Base-by-base conservation (phyloP, 2,113 vertebrate species). In the Etheostoma spectabile region DNA sequence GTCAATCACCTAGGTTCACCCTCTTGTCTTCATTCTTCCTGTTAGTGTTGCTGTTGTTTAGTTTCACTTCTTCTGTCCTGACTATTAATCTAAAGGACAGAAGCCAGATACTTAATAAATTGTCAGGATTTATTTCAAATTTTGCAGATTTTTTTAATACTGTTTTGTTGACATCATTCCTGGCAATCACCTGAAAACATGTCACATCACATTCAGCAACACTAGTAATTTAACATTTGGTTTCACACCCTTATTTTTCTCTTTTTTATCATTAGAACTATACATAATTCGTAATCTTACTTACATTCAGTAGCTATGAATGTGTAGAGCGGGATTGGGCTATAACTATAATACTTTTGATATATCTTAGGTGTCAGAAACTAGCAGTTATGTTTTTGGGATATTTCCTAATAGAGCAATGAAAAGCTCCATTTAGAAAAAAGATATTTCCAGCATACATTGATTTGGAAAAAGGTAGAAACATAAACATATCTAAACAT, bases 51-150 rank as follows among this genome's bases (percentile, higher is more conserved):
- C 14, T 46, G 42, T 15, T 15, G 64, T 22, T 65, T 24, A 66
- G 48, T 52, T 67, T 52, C 48, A 52, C 64, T 30, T 59, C 69
- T 72, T 38, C 68, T 55, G 66, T 42, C 21, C 5, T 27, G n/a
- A 24, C 15, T 14, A 16, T 66, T 30, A 1, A 67, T 51, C 46
- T n/a, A 13, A 52, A 27, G n/a, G 27, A 35, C 65, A 8, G 8
- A 38, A 38, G 35, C 35, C 35, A 2, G 35, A 38, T 38, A 38
- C 35, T 8, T 8, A 38, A 38, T 35, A 35, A 35, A 35, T 8
- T 1, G 35, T 35, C 35, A 35, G 35, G 6, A 21, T 51, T 49
- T 21, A 30, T 66, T 42, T 16, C 42, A 30, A 10, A 30, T 27
- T 11, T 27, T 7, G 2, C 33, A 33, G 18, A 19, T 19, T 19